Conservation (phyloP, 2,797 vertebrate species). For the Gymnocypris eckloni region DNA sequence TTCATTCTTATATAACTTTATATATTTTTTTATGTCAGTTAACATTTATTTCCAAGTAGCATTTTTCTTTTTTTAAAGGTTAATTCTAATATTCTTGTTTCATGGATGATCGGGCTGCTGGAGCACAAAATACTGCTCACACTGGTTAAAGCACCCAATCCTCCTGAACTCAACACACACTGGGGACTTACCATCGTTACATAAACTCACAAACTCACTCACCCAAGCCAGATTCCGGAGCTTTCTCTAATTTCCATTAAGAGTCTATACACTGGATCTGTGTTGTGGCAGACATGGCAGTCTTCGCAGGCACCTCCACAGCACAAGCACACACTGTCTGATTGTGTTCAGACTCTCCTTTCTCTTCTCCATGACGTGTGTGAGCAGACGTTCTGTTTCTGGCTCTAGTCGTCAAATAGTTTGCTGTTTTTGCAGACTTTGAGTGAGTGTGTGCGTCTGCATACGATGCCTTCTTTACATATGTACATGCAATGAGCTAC, state of each 20-base stretch:
- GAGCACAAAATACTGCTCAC: neutral
- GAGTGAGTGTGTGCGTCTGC: neutral
- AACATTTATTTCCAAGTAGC: no score
- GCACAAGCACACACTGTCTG: constrained; percentile 20
- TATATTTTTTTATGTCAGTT: no score
- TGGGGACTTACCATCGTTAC: neutral
- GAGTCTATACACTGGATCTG: neutral
- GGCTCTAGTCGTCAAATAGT: neutral
- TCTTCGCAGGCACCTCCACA: neutral
- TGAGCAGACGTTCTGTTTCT: constrained; percentile 10
- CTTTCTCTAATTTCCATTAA: neutral
- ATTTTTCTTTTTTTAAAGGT: neutral
- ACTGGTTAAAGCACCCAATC: neutral
- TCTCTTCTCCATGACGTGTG: constrained; percentile 19
- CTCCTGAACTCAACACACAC: neutral
- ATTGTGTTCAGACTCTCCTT: constrained; percentile 20
- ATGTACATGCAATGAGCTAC: neutral
- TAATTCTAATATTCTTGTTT: neutral
- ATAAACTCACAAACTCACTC: neutral
- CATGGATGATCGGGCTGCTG: neutral
- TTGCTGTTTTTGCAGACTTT: neutral
- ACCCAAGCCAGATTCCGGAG: neutral
- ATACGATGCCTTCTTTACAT: neutral
- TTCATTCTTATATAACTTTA: no score
- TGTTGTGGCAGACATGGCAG: neutral